Conservation (phyloP, 2,113 vertebrate species). For the Vulpes ferrilata region DNA sequence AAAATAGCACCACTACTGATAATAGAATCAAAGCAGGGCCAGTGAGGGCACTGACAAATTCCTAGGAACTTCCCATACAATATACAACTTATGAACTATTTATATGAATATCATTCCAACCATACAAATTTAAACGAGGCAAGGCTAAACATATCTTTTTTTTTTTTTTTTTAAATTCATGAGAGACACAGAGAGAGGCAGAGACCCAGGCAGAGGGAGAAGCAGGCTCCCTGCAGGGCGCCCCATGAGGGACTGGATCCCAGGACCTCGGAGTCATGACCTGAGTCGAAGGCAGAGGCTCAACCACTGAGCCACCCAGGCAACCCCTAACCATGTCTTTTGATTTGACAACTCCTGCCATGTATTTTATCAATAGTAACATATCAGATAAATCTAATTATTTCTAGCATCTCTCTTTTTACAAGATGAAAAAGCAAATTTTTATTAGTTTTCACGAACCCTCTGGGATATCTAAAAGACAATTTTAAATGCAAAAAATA, state of each 20-base stretch:
- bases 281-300: too few species aligned
- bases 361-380: background rate
- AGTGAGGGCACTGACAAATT: background rate
- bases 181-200: too few species aligned
- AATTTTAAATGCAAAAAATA: background rate
- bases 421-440: background rate
- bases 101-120: background rate
- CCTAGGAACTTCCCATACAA: background rate
- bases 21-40: background rate
- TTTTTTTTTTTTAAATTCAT: too few species aligned
- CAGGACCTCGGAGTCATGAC: too few species aligned
- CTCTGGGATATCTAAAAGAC: background rate
- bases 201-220: too few species aligned
- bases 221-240: too few species aligned
- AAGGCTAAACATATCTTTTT: background rate
- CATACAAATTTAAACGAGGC: background rate
- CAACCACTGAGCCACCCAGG: too few species aligned
- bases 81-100: background rate
- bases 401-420: background rate
- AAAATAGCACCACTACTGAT: background rate
- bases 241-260: too few species aligned
- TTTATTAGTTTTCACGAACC: background rate
- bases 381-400: background rate
- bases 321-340: background rate
- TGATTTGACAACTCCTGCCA: background rate